These are phyloP conservation scores for Oreortyx pictus DNA, from an alignment of 2,797 vertebrate genomes.

Conservation along the genomic window DNA sequence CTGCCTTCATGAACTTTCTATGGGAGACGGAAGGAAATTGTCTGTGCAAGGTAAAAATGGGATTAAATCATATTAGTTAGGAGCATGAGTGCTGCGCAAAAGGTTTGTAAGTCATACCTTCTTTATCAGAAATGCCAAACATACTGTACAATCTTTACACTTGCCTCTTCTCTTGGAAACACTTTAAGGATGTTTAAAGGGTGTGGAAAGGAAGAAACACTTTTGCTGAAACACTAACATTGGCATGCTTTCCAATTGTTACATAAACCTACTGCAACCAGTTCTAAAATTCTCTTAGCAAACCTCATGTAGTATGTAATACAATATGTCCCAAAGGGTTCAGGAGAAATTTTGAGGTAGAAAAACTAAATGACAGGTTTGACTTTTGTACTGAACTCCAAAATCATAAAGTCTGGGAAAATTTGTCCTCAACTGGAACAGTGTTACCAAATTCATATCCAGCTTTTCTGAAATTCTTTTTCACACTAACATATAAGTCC, in stretches of 20 bases:
- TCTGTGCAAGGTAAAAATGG: background rate
- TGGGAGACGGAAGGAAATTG: conserved; percentile 20
- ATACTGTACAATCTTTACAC: conserved; percentile 24
- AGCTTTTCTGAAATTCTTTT: background rate
- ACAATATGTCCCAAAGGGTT: background rate
- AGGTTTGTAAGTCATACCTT: conserved; percentile 58
- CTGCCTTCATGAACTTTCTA: background rate
- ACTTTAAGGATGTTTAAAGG: conserved; percentile 55
- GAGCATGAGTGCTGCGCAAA: conserved; percentile 29
- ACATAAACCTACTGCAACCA: conserved; percentile 25
- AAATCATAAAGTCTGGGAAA: background rate
- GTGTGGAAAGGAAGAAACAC: conserved; percentile 50
- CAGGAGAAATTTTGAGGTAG: background rate
- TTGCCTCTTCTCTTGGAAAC: conserved; percentile 43
- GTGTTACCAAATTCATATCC: background rate
- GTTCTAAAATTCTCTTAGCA: background rate
- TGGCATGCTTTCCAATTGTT: conserved; percentile 47
- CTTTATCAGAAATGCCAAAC: conserved; percentile 54
- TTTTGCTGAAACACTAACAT: conserved; percentile 5
- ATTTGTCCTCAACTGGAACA: background rate
- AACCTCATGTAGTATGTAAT: background rate
- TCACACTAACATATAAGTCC: background rate
- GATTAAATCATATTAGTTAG: conserved; percentile 1
- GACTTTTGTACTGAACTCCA: background rate
- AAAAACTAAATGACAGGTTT: background rate